phyloP scores from a whole-genome alignment of 2,797 vertebrate species.

The Okamejei kenojei region DNA sequence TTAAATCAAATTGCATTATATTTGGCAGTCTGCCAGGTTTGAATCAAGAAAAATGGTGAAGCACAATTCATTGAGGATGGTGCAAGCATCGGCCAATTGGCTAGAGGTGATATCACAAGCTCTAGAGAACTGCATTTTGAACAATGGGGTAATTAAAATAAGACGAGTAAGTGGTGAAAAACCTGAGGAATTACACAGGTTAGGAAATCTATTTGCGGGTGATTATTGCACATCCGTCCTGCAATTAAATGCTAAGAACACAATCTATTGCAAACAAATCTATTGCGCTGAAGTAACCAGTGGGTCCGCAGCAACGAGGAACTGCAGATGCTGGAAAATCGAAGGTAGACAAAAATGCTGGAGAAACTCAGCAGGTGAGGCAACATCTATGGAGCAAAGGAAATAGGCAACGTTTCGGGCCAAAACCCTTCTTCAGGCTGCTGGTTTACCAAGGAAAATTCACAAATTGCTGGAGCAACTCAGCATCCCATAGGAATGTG shows the following conservation, averaged over 20 bases:
- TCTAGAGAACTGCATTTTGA: slow-evolving; percentile 9
- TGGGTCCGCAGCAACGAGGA: too few species aligned
- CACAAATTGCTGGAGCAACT: too few species aligned
- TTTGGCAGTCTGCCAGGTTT: not conserved
- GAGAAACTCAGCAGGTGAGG: too few species aligned
- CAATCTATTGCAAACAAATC: slow-evolving; percentile 8
- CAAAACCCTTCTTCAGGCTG: too few species aligned
- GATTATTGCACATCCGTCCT: not conserved
- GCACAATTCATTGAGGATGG: not conserved
- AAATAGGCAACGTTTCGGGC: too few species aligned
- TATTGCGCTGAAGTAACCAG: not conserved
- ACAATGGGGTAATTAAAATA: slow-evolving; percentile 7
- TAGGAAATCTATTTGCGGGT: not conserved
- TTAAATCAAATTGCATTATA: slow-evolving; percentile 6
- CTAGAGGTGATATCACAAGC: not conserved
- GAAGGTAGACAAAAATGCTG: too few species aligned
- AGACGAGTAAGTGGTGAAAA: not conserved
- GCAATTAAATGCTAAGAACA: not conserved
- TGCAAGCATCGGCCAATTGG: slow-evolving; percentile 1
- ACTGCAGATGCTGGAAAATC: too few species aligned
- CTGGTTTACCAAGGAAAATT: too few species aligned
- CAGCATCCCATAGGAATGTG: too few species aligned
- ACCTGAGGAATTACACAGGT: slow-evolving; percentile 10
- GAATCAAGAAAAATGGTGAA: not conserved
- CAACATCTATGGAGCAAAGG: too few species aligned